phyloP scores from a whole-genome alignment of 1,140 invertebrate species.

The Matsumurasca onukii region DNA sequence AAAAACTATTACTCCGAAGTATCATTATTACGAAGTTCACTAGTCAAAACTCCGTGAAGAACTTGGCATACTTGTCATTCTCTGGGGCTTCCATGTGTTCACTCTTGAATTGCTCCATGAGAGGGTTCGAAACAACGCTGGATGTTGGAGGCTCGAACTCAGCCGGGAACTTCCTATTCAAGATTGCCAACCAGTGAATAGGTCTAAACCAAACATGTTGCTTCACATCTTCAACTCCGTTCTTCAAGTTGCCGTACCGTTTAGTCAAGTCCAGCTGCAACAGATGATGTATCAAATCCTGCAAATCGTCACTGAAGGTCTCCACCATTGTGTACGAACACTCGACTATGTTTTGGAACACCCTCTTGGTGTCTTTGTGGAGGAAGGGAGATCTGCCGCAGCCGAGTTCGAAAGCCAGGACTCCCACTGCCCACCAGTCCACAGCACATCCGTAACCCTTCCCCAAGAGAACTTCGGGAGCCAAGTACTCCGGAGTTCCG shows the following conservation, averaged over 20 bases:
- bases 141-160: constrained; percentile 19
- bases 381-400: constrained; percentile 84
- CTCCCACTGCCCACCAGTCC: constrained; percentile 96
- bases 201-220: constrained; percentile 50
- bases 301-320: constrained; percentile 71
- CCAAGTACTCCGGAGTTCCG: constrained; percentile 94
- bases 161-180: constrained; percentile 11
- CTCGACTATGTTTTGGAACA: constrained; percentile 85
- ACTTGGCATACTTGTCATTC: not conserved
- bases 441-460: constrained; percentile 96
- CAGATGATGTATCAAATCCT: constrained; percentile 83
- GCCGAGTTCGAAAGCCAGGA: constrained; percentile 83
- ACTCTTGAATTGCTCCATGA: not conserved
- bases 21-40: not conserved
- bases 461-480: constrained; percentile 90
- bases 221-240: constrained; percentile 76
- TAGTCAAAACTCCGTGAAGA: not conserved
- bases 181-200: constrained; percentile 31
- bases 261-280: constrained; percentile 85
- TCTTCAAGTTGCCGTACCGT: constrained; percentile 86
- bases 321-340: constrained; percentile 71
- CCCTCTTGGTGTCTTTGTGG: constrained; percentile 78
- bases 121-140: not conserved
- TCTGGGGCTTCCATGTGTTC: not conserved
- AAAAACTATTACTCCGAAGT: not conserved